phyloP scores from a whole-genome alignment of 2,888 invertebrate genomes.

The Chrysolina oricalcia region DNA sequence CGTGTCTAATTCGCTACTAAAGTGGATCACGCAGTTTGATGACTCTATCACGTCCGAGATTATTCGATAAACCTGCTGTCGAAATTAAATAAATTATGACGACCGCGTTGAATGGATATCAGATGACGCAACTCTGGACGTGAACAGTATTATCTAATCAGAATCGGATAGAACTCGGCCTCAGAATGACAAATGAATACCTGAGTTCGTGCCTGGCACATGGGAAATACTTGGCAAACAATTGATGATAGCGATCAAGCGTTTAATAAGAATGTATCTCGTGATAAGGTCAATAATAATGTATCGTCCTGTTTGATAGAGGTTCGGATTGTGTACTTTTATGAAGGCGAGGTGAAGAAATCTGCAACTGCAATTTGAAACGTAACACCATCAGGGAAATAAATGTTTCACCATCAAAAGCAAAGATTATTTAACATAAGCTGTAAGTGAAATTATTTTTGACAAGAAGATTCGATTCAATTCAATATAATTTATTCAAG shows the following conservation, averaged over 20 bases:
- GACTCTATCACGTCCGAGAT: neutral
- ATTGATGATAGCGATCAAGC: neutral
- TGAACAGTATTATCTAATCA: conserved; percentile 23
- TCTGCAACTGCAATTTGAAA: too few species aligned
- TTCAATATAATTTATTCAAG: too few species aligned
- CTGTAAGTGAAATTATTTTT: too few species aligned
- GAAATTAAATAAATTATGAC: conserved; percentile 9
- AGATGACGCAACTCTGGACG: conserved; percentile 12
- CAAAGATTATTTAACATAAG: too few species aligned
- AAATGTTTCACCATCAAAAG: too few species aligned
- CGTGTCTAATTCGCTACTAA: too few species aligned
- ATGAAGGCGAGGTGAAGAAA: too few species aligned
- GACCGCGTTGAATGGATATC: conserved; percentile 3
- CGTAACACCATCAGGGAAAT: too few species aligned
- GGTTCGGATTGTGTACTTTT: too few species aligned
- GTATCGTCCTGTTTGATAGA: too few species aligned
- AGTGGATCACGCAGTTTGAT: neutral
- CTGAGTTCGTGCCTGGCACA: conserved; percentile 15
- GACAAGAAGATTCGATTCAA: too few species aligned
- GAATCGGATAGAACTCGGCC: conserved; percentile 11
- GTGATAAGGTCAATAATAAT: neutral
- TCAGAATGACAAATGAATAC: conserved; percentile 18
- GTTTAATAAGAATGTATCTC: neutral
- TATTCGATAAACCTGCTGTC: neutral
- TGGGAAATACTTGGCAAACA: neutral